phyloP scores from a whole-genome alignment of 2,888 invertebrate genomes.

The Tinea trinotella region DNA sequence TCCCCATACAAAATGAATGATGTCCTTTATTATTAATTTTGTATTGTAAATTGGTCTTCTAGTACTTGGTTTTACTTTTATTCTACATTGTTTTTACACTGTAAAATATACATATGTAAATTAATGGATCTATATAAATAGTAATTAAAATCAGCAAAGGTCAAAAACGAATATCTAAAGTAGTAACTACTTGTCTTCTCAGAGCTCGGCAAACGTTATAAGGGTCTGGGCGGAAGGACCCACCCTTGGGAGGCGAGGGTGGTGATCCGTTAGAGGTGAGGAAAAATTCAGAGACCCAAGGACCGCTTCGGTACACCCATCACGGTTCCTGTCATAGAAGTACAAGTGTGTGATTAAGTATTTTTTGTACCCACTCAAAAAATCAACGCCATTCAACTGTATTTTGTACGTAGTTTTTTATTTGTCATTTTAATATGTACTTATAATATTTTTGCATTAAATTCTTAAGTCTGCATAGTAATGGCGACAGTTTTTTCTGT shows the following conservation, averaged over 20 bases:
- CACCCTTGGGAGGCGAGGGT: slow-evolving; percentile 43
- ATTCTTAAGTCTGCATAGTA: too few relatives aligned
- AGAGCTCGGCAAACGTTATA: slow-evolving; percentile 66
- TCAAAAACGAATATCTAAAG: slow-evolving; percentile 23
- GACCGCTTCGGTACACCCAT: slow-evolving; percentile 53
- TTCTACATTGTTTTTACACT: too few relatives aligned
- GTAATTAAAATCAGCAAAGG: not conserved
- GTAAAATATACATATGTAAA: too few relatives aligned
- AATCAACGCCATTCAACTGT: not conserved
- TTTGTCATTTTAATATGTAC: too few relatives aligned
- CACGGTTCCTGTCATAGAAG: slow-evolving; percentile 38
- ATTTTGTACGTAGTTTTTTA: too few relatives aligned
- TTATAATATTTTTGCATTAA: too few relatives aligned
- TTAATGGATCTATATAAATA: too few relatives aligned
- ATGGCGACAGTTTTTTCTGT: too few relatives aligned
- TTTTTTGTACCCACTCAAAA: slow-evolving; percentile 1
- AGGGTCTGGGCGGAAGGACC: slow-evolving; percentile 56
- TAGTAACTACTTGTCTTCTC: slow-evolving; percentile 37
- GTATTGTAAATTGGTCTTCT: too few relatives aligned
- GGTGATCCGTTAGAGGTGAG: slow-evolving; percentile 31
- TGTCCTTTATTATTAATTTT: too few relatives aligned
- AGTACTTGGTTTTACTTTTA: too few relatives aligned
- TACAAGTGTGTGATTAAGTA: slow-evolving; percentile 33
- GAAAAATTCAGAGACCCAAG: slow-evolving; percentile 63
- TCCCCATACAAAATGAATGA: too few relatives aligned